Percentiles rank a stretch among this genome's conserved stretches.
phyloP scores from a whole-genome alignment of 1,140 invertebrate genomes.

The Matsumurasca onukii region DNA sequence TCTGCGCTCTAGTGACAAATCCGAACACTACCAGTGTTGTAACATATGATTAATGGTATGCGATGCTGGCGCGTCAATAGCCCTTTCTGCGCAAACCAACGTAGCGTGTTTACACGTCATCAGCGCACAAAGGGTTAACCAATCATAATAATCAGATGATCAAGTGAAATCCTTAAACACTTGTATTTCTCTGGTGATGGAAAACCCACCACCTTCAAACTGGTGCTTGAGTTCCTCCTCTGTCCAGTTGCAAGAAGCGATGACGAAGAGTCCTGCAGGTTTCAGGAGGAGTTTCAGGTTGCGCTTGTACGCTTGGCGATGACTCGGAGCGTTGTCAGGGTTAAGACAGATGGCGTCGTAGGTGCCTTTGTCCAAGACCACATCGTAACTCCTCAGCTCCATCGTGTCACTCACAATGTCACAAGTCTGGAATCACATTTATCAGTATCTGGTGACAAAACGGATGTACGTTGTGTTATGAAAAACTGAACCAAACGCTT shows the following conservation, averaged over 20 bases:
- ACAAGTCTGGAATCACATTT: constrained; percentile 47
- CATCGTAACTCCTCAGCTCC: constrained; percentile 54
- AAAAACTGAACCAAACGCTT: neutral
- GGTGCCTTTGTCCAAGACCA: constrained; percentile 88
- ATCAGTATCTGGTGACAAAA: neutral
- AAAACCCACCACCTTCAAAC: constrained; percentile 59
- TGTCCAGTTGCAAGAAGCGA: constrained; percentile 96
- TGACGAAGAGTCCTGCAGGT: constrained; percentile 68
- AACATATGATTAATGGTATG: no score
- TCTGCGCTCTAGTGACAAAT: no score
- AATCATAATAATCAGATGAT: no score
- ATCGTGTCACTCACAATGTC: constrained; percentile 55
- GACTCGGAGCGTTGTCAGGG: constrained; percentile 63
- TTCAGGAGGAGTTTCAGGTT: constrained; percentile 62
- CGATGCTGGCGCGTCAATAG: no score
- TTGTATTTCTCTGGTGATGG: no score
- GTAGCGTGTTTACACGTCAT: no score
- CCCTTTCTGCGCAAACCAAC: no score
- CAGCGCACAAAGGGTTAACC: no score
- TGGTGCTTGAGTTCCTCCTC: constrained; percentile 74
- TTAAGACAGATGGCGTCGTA: constrained; percentile 89
- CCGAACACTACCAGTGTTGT: no score
- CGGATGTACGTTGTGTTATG: neutral
- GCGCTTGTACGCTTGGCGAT: constrained; percentile 66
- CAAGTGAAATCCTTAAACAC: no score